Base-by-base conservation (phyloP, 2,797 vertebrate species). In the Vespertilio murinus region DNA sequence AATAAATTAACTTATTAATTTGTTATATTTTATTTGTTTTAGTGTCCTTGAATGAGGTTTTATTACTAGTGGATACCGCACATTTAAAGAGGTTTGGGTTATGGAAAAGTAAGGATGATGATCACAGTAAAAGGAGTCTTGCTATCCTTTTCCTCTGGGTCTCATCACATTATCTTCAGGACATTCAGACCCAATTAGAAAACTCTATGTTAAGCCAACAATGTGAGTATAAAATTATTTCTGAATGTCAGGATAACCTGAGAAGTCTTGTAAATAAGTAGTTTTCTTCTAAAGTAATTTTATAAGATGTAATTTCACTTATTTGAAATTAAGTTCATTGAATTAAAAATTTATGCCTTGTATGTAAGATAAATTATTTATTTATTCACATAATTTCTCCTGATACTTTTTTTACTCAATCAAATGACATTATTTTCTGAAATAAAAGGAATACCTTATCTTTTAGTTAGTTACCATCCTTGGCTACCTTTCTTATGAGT, bases 21-120 rank as follows among this genome's bases (percentile, higher is more conserved):
- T 80, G 22, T 61, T 96, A 4, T 90, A 61, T 91, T 97, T 59
- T 97, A 0, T 97, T 97, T 95, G 75, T 94, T 97, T 8, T 97
- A 99, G 99, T 98, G 69, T 65, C 95, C 11, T 78, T 92, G 45
- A 97, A 98, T 90, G 96, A 98, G 87, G 71, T 98, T 93, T 96
- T 97, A 7, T 80, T 99, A 90, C 97, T 86, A 38, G 90, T 99
- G 91, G 98, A 98, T 91, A 98, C 98, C 5, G 94, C 87, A 69
- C 97, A 99, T 90, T 97, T 99, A 96, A 98, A 98, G 96, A 98
- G 98, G 78, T 99, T 99, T 98, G 99, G 99, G 13, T 75, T 99
- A 59, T 99, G 99, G 99, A 98, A 98, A 65, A 97, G 91, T 85
- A 94, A 95, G 17, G 97, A 97, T 22, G 96, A 95, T 85, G 94